Evolutionary conservation across 1,140 invertebrate species (phyloP).

Genomic region (Ips typographus): DNA sequence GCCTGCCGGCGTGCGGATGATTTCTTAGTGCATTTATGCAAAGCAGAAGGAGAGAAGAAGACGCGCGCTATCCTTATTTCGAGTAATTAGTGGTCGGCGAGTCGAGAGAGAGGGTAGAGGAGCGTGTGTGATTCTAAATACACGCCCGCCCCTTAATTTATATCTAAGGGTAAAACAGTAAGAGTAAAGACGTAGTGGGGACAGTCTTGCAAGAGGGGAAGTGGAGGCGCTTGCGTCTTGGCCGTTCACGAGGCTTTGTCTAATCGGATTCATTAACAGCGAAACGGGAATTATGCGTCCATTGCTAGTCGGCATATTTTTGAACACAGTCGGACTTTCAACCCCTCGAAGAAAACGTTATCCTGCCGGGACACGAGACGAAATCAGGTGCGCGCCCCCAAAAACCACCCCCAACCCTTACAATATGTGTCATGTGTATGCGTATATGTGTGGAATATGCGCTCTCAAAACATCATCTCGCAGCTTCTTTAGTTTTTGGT

Average conservation of each 20-base stretch:
- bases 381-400: slow-evolving; percentile 44
- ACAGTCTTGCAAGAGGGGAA: slow-evolving; percentile 46
- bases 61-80: slow-evolving; percentile 42
- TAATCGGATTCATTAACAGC: slow-evolving; percentile 60
- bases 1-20: slow-evolving; percentile 43
- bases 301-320: slow-evolving; percentile 55
- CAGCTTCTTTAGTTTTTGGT: slow-evolving; percentile 38
- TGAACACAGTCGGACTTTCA: slow-evolving; percentile 51
- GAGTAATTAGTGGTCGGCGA: slow-evolving; percentile 51
- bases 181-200: slow-evolving; percentile 49
- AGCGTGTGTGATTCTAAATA: slow-evolving; percentile 53
- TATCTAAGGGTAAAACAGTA: slow-evolving; percentile 54
- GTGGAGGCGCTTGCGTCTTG: slow-evolving; percentile 54
- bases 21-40: slow-evolving; percentile 53
- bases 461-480: slow-evolving; percentile 32
- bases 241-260: slow-evolving; percentile 54
- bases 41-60: slow-evolving; percentile 45
- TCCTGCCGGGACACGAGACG: slow-evolving; percentile 40
- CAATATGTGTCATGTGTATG: slow-evolving; percentile 39
- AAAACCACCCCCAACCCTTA: slow-evolving; percentile 22
- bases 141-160: slow-evolving; percentile 53
- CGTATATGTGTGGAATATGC: slow-evolving; percentile 42
- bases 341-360: slow-evolving; percentile 46
- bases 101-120: slow-evolving; percentile 43
- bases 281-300: slow-evolving; percentile 58